Base-by-base conservation (phyloP, 2,113 vertebrate species). In the Ochotona curzoniae region DNA sequence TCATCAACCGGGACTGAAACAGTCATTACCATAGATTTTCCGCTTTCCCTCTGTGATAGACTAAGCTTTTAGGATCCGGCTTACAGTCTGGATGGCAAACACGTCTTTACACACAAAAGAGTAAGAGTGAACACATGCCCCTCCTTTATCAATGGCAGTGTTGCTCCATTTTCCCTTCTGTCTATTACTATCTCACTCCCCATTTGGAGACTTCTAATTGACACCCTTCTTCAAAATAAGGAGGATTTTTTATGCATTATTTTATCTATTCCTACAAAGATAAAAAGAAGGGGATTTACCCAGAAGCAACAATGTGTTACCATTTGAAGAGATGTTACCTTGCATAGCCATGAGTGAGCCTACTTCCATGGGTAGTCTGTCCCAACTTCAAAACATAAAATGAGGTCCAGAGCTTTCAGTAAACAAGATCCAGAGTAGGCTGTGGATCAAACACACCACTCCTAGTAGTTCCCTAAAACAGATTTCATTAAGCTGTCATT, bases 1-100 rank as follows among this genome's bases (percentile, higher is more conserved):
- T 17, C 11, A 83, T 86, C 21, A 78, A 32, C 38, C 44, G 35
- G 54, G 70, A 71, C 79, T 88, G 64, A 93, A 92, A 88, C 1
- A 94, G 66, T 90, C 94, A 89, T 92, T 89, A 70, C 8, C 88
- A 96, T 66, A 86, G 90, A 95, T 95, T 96, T 95, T 89, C 25
- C 26, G 85, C 32, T 90, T 80, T 94, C 13, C 64, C 18, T 78
- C 67, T 90, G 92, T 93, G 94, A 94, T 89, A 70, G 70, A 80
- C 26, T 83, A 78, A 79, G 83, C 73, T 88, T 95, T 96, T 88
- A 92, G 82, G 78, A 61, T 83, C 61, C 83, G 17, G 78, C 44
- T 79, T 92, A 90, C 32, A 20, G 49, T 91, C 76, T 90, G 44
- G 57, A 93, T 89, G 64, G 88, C 79, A 90, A 71, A 92, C 9